Conservation (phyloP, 2,797 vertebrate genomes). For the Emydoidea blandingii region DNA sequence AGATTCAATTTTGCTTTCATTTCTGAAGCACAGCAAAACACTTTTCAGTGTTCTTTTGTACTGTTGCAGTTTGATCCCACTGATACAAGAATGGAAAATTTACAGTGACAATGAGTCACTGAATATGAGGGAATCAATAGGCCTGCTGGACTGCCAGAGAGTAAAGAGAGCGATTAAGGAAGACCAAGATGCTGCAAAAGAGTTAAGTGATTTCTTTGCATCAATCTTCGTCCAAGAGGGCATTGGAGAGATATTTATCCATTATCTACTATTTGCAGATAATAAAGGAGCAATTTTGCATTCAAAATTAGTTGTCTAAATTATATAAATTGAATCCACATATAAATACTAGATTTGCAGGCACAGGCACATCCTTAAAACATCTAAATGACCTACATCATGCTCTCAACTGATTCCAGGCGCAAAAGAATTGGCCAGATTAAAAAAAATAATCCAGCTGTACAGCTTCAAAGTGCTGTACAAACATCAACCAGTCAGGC, state of each 20-base stretch:
- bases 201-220: background rate
- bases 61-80: background rate
- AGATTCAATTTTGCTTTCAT: background rate
- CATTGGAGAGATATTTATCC: background rate
- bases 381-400: background rate
- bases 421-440: background rate
- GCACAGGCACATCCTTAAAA: accelerated
- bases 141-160: background rate
- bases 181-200: background rate
- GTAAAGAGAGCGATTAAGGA: background rate
- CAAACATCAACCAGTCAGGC: background rate
- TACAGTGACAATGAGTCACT: background rate
- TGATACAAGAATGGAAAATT: background rate
- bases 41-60: background rate
- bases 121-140: background rate
- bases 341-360: background rate
- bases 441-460: background rate
- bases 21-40: background rate
- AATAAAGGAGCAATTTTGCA: background rate
- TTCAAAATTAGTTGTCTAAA: background rate
- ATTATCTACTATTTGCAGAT: background rate
- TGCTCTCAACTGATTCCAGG: background rate
- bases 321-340: background rate
- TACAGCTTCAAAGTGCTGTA: accelerated
- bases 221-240: background rate